Conservation (phyloP, 2,797 vertebrate species). For the Ara ararauna region DNA sequence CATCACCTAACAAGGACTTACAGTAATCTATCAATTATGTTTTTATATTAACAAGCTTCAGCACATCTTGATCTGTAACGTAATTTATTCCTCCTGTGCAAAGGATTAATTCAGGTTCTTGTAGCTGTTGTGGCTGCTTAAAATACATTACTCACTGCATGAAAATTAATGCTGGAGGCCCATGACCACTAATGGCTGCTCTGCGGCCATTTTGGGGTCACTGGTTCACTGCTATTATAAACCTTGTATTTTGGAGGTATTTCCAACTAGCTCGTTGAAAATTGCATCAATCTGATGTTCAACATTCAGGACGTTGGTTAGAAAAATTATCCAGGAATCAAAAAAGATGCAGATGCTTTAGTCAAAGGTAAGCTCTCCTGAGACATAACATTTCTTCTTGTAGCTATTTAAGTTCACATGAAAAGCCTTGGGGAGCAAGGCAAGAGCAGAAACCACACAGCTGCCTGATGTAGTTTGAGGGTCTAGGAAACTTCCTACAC, state of each 20-base stretch:
- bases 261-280: not conserved
- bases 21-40: not conserved
- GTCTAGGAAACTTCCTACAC: not conserved
- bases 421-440: not conserved
- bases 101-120: not conserved
- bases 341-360: not conserved
- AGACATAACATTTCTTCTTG: not conserved
- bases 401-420: not conserved
- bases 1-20: not conserved
- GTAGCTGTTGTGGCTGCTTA: not conserved
- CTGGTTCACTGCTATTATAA: not conserved
- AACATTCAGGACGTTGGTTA: not conserved
- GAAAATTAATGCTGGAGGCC: not conserved
- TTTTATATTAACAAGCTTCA: not conserved
- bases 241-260: not conserved
- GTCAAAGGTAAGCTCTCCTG: not conserved
- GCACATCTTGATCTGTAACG: not conserved
- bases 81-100: not conserved
- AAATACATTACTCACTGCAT: not conserved
- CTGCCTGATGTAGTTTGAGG: not conserved
- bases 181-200: not conserved
- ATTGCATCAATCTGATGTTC: not conserved
- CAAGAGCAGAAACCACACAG: not conserved
- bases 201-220: not conserved
- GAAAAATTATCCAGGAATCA: not conserved